Percentiles rank a stretch among this genome's conserved stretches.
These are phyloP conservation scores for Drosophila ananassae DNA, from an alignment of 1,140 invertebrate genomes.

Conservation along the genomic window DNA sequence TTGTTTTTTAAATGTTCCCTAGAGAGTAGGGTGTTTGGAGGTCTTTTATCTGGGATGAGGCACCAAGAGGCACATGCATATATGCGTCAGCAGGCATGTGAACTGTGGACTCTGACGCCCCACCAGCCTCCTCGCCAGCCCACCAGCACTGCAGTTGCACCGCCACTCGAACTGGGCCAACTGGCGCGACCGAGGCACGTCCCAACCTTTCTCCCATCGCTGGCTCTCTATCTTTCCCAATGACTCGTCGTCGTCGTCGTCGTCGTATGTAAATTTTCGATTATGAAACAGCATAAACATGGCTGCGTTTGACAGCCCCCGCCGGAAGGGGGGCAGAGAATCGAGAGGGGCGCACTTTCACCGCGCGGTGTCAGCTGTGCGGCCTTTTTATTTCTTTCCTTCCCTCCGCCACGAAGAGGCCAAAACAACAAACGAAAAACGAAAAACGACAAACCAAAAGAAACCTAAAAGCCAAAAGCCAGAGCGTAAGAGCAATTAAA, in stretches of 20 bases:
- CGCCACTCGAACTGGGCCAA: conserved; percentile 32
- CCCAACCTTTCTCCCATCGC: not conserved
- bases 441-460: conserved; percentile 25
- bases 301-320: conserved; percentile 44
- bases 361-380: conserved; percentile 67
- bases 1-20: not conserved
- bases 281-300: conserved; percentile 75
- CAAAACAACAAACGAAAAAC: conserved; percentile 67
- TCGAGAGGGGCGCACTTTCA: conserved; percentile 63
- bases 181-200: conserved; percentile 27
- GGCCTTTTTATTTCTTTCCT: conserved; percentile 39
- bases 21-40: not conserved
- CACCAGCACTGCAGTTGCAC: conserved; percentile 45
- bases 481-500: conserved; percentile 70
- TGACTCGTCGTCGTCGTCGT: not conserved
- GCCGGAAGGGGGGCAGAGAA: not conserved
- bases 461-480: conserved; percentile 50
- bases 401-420: conserved; percentile 37
- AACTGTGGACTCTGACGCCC: conserved; percentile 17
- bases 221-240: not conserved
- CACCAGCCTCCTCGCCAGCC: not conserved
- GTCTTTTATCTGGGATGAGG: conserved; percentile 14
- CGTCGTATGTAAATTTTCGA: conserved; percentile 72
- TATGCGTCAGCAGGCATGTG: conserved; percentile 47
- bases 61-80: not conserved